Percentiles rank a stretch among this genome's conserved stretches.
phyloP scores from a whole-genome alignment of 2,888 invertebrate species.

The Torymus texanus region DNA sequence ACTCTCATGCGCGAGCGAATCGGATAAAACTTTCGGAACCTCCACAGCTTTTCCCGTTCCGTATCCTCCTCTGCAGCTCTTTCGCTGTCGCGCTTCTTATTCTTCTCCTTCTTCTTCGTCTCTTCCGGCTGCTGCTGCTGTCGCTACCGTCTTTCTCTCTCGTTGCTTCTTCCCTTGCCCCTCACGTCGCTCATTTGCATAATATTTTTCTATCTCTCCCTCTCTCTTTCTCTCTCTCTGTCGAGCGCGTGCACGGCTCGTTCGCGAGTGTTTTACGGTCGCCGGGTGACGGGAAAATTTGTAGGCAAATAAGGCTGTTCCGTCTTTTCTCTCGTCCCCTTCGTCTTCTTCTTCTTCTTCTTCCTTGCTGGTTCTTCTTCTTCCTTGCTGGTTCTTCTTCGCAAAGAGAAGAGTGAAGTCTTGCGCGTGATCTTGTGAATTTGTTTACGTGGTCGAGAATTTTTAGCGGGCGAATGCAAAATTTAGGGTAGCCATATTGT shows the following conservation, averaged over 20 bases:
- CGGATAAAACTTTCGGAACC: neutral
- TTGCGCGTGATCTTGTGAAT: neutral
- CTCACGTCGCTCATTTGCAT: conserved; percentile 48
- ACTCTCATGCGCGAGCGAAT: too few species aligned
- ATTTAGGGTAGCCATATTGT: too few species aligned
- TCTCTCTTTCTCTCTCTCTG: conserved; percentile 31
- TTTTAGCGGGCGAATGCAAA: conserved; percentile 9
- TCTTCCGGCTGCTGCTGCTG: neutral
- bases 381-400: too few species aligned
- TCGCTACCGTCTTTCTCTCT: neutral
- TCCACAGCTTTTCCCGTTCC: conserved; percentile 8
- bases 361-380: neutral
- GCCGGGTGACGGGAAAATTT: conserved; percentile 38
- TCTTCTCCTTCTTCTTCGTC: neutral
- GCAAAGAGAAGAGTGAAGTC: too few species aligned
- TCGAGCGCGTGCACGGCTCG: too few species aligned
- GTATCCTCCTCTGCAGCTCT: neutral
- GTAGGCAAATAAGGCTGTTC: conserved; percentile 38
- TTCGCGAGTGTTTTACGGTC: conserved; percentile 21
- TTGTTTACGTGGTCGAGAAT: conserved; percentile 27
- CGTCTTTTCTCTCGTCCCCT: conserved; percentile 1
- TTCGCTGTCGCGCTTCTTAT: too few species aligned
- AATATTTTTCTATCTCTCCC: conserved; percentile 48
- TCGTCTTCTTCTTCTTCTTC: neutral
- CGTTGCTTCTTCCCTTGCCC: conserved; percentile 21